Evolutionary conservation across 1,140 invertebrate species (phyloP).

Genomic region (Carcinoscorpius rotundicauda): DNA sequence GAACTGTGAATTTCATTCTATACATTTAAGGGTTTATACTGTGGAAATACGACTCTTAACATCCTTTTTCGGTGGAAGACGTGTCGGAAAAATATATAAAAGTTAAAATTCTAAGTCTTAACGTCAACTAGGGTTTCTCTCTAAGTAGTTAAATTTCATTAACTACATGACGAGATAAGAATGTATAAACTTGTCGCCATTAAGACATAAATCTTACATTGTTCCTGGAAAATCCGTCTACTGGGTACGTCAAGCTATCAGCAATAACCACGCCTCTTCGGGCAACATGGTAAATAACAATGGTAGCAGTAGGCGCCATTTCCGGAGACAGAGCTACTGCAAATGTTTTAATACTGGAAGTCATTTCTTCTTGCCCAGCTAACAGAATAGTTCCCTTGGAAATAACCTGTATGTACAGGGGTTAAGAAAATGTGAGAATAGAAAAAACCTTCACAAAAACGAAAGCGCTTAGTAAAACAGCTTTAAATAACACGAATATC

Average conservation of each 20-base stretch:
- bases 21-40: no score
- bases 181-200: no score
- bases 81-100: no score
- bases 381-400: conserved; percentile 56
- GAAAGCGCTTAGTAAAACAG: neutral
- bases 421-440: neutral
- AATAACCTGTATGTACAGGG: conserved; percentile 35
- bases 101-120: no score
- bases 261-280: conserved; percentile 71
- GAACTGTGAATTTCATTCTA: no score
- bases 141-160: no score
- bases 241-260: conserved; percentile 85
- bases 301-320: conserved; percentile 84
- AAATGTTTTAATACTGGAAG: conserved; percentile 57
- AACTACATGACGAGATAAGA: no score
- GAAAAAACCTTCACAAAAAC: neutral
- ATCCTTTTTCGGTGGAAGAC: no score
- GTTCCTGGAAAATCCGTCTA: conserved; percentile 85
- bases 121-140: no score
- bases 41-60: no score
- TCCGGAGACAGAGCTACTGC: conserved; percentile 76
- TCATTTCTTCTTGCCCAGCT: conserved; percentile 31
- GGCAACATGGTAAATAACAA: conserved; percentile 75
- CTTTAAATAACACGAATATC: neutral
- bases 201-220: conserved; percentile 37